These are phyloP conservation scores for Danio tinwini DNA, from an alignment of 2,797 vertebrate genomes.

Conservation along the genomic window DNA sequence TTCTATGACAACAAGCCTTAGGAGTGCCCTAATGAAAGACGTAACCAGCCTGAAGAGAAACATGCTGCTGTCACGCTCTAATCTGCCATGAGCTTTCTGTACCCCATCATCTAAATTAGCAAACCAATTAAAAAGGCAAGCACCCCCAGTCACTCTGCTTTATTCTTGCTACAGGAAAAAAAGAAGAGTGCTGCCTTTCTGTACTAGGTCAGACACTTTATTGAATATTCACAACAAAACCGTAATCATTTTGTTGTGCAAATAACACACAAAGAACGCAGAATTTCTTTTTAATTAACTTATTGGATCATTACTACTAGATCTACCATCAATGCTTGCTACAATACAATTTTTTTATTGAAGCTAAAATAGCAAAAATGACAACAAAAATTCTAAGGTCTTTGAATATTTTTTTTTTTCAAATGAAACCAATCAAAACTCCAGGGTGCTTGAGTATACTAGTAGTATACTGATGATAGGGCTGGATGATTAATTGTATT, in stretches of 20 bases:
- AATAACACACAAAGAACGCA: background rate
- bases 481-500: too few species aligned
- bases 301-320: background rate
- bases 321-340: background rate
- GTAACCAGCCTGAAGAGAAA: slow-evolving; percentile 23
- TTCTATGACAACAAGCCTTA: slow-evolving; percentile 65
- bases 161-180: background rate
- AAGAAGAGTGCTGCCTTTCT: background rate
- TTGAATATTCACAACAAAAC: background rate
- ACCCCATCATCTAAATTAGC: slow-evolving; percentile 44
- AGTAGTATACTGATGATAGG: too few species aligned
- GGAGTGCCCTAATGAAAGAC: slow-evolving; percentile 47
- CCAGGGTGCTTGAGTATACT: too few species aligned
- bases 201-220: background rate
- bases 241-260: background rate
- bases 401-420: background rate
- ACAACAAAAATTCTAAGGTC: background rate
- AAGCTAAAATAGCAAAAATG: background rate
- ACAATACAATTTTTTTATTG: background rate
- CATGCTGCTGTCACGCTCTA: slow-evolving; percentile 21
- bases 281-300: background rate
- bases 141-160: background rate
- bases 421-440: background rate
- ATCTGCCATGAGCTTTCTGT: slow-evolving; percentile 17
- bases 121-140: slow-evolving; percentile 41